Conservation (phyloP, 2,797 vertebrate species). For the Poeciliopsis presidionis region DNA sequence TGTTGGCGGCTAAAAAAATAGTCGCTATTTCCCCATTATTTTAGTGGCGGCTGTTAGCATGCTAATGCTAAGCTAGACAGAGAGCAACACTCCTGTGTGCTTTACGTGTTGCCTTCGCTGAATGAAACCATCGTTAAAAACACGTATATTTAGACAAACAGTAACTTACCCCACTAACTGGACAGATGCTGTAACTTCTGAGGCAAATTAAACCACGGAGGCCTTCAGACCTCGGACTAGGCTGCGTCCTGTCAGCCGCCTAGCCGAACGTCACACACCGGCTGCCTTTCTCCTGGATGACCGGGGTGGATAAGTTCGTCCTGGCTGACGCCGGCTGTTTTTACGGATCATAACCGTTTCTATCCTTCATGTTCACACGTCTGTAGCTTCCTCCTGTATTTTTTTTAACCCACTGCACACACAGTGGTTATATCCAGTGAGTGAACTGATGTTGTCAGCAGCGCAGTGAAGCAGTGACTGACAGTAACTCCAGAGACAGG, state of each 20-base stretch:
- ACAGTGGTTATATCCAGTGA: neutral
- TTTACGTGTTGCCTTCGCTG: neutral
- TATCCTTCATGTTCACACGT: constrained; percentile 7
- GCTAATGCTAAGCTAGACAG: constrained; percentile 23
- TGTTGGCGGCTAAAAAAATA: constrained; percentile 13
- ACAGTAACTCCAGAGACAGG: neutral
- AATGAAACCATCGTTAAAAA: neutral
- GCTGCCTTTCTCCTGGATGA: neutral
- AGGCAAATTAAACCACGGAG: constrained; percentile 27
- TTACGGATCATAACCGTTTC: constrained; percentile 14
- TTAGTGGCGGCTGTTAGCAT: constrained; percentile 18
- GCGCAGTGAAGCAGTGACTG: constrained; percentile 1
- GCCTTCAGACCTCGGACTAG: constrained; percentile 60
- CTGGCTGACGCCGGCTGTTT: constrained; percentile 11
- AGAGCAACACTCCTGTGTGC: neutral
- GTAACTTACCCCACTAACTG: constrained; percentile 55
- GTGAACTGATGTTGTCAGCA: neutral
- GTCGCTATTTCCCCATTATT: neutral
- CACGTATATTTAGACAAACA: no score
- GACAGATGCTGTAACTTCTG: neutral
- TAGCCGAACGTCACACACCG: neutral
- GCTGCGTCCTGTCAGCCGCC: constrained; percentile 26
- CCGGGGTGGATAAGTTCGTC: constrained; percentile 5
- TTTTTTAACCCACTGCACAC: neutral
- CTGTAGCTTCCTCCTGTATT: neutral